Percentiles rank a stretch among this genome's conserved stretches.
These are phyloP conservation scores for Tadarida brasiliensis DNA, from an alignment of 2,797 vertebrate genomes.

Conservation along the genomic window DNA sequence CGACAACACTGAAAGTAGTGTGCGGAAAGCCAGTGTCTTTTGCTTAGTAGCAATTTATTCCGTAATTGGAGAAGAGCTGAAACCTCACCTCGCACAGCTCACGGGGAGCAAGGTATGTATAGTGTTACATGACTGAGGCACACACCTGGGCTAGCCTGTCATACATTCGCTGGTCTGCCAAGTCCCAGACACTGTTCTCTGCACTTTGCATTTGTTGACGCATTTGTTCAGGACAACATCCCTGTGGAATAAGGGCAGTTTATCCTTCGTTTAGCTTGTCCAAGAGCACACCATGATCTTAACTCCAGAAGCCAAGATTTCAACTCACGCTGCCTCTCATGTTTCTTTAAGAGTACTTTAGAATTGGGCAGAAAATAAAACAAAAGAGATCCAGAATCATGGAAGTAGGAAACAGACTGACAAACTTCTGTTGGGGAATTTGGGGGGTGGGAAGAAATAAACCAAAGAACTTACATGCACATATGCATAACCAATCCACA, in stretches of 20 bases:
- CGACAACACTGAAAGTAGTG: constrained; percentile 98
- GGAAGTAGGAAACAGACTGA: too few species aligned
- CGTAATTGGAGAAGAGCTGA: constrained; percentile 98
- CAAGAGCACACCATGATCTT: neutral
- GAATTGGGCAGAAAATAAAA: neutral
- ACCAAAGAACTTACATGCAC: too few species aligned
- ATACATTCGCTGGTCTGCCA: neutral
- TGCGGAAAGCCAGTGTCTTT: constrained; percentile 99
- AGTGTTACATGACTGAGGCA: neutral
- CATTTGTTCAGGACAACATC: neutral
- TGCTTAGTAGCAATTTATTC: constrained; percentile 99
- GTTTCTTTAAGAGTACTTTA: neutral
- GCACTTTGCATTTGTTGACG: neutral
- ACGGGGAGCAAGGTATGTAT: constrained; percentile 97
- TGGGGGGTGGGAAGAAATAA: too few species aligned
- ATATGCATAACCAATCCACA: too few species aligned
- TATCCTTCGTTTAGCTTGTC: neutral
- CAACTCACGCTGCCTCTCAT: neutral
- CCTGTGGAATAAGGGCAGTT: neutral
- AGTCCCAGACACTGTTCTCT: accelerated
- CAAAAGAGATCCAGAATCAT: neutral
- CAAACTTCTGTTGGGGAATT: too few species aligned
- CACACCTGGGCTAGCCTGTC: neutral
- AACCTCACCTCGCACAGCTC: constrained; percentile 97
- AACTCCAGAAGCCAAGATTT: neutral